Evolutionary conservation across 2,113 vertebrate species (phyloP).

Genomic region (Chloebia gouldiae): DNA sequence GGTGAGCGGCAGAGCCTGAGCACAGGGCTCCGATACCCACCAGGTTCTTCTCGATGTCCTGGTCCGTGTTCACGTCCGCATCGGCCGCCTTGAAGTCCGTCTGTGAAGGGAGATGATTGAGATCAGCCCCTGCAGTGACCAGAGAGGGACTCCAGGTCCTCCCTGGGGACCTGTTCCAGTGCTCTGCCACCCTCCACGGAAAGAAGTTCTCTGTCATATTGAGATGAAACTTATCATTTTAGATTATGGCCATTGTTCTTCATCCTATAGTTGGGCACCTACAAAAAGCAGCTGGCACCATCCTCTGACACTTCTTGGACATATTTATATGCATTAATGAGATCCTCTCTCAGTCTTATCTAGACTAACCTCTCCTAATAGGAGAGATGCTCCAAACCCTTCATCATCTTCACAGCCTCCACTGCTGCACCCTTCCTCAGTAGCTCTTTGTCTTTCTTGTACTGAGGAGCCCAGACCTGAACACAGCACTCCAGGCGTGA

Average conservation of each 20-base stretch:
- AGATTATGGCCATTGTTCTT: not conserved
- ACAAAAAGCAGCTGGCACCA: not conserved
- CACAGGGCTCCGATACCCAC: conserved; percentile 4
- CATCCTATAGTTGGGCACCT: not conserved
- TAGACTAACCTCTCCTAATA: not conserved
- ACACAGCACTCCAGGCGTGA: not conserved
- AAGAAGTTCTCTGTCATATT: not conserved
- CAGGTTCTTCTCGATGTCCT: conserved; percentile 79
- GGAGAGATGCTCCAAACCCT: not conserved
- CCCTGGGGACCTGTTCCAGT: not conserved
- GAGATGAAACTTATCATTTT: not conserved
- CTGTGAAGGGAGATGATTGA: conserved; percentile 21
- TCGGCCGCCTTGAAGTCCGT: conserved; percentile 76
- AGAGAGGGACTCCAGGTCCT: not conserved
- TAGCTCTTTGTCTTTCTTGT: not conserved
- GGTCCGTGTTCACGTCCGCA: conserved; percentile 68
- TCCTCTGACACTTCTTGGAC: not conserved
- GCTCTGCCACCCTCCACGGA: not conserved
- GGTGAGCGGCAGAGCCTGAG: accelerated
- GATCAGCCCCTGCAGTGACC: not conserved
- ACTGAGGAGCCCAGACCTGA: not conserved
- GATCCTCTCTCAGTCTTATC: not conserved
- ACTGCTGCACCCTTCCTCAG: not conserved
- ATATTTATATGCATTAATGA: not conserved
- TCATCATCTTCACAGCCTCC: not conserved